Evolutionary conservation across 1,140 invertebrate genomes (phyloP).

Genomic region (Gryllus bimaculatus): DNA sequence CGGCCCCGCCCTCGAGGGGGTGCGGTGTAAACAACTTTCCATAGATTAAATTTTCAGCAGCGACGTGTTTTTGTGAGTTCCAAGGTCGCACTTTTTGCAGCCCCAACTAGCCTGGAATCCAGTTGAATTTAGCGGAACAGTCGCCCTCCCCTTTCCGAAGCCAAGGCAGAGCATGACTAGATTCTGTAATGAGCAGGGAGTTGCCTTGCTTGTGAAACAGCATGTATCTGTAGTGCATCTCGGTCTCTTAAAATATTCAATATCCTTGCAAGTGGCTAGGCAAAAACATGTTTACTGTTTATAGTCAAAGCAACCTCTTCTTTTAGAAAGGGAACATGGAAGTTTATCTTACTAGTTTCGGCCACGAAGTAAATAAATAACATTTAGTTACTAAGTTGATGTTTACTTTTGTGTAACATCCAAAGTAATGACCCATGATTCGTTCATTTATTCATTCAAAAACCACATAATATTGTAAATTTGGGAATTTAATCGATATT

Average conservation of each 20-base stretch:
- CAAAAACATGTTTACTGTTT: too few relatives aligned
- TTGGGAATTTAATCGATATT: too few relatives aligned
- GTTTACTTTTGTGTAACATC: too few relatives aligned
- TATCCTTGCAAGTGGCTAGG: neutral
- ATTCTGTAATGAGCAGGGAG: neutral
- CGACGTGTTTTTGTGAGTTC: neutral
- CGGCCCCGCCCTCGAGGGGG: too few relatives aligned
- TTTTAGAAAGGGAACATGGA: too few relatives aligned
- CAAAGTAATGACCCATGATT: too few relatives aligned
- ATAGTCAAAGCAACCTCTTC: too few relatives aligned
- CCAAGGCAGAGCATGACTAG: neutral
- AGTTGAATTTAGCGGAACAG: neutral
- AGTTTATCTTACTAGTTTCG: too few relatives aligned
- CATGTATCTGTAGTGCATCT: neutral
- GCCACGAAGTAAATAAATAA: too few relatives aligned
- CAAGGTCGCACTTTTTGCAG: neutral
- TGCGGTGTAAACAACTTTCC: neutral
- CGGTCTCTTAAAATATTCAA: neutral
- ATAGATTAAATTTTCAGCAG: constrained; percentile 5
- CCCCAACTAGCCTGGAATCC: neutral
- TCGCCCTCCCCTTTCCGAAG: neutral
- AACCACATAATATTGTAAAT: too few relatives aligned
- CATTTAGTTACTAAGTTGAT: too few relatives aligned
- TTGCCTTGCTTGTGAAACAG: neutral
- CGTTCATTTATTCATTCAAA: too few relatives aligned